These are phyloP conservation scores for Neogale vison DNA, from an alignment of 2,113 vertebrate species.

Conservation along the genomic window DNA sequence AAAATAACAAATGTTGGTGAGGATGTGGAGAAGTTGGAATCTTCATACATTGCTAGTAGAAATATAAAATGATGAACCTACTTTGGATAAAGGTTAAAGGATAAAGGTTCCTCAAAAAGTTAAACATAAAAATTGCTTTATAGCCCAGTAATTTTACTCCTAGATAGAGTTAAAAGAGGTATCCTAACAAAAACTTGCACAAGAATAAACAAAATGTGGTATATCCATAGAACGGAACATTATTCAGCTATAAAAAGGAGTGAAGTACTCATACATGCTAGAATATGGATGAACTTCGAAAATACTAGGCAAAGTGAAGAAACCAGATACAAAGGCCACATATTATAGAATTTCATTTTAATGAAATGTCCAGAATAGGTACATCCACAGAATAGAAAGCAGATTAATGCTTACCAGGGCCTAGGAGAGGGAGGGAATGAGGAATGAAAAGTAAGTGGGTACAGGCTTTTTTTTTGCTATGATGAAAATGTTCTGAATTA, in stretches of 20 bases:
- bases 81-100: neutral
- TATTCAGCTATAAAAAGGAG: neutral
- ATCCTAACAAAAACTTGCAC: neutral
- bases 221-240: neutral
- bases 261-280: neutral
- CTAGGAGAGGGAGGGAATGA: neutral
- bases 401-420: neutral
- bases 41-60: neutral
- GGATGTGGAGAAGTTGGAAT: neutral
- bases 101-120: neutral
- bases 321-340: neutral
- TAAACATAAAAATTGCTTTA: neutral
- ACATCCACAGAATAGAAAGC: neutral
- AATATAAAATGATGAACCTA: conserved; percentile 1
- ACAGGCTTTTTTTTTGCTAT: neutral
- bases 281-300: conserved; percentile 9
- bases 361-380: neutral
- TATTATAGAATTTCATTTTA: neutral
- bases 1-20: neutral
- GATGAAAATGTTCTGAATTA: neutral
- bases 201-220: neutral
- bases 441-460: neutral
- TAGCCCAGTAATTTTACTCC: neutral
- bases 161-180: neutral
- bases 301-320: neutral